These are phyloP conservation scores for Gymnodraco acuticeps DNA, from an alignment of 2,797 vertebrate genomes.

Conservation along the genomic window DNA sequence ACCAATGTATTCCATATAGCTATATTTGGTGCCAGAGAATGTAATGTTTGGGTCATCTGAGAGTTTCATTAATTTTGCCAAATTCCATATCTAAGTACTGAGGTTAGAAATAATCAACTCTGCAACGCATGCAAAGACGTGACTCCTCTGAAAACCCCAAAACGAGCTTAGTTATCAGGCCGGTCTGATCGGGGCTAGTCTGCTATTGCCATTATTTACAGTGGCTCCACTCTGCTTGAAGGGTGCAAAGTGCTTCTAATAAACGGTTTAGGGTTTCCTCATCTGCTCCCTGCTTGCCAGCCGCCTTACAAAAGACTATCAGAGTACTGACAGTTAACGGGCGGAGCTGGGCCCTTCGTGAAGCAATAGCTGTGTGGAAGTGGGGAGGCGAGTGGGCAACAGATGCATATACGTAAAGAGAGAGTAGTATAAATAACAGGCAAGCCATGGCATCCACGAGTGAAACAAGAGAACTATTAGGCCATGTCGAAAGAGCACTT, in stretches of 20 bases:
- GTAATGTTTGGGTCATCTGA: slow-evolving; percentile 7
- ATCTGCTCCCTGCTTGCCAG: slow-evolving; percentile 82
- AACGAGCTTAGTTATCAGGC: slow-evolving; percentile 60
- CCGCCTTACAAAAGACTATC: slow-evolving; percentile 87
- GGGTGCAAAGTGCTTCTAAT: slow-evolving; percentile 88
- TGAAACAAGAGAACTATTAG: slow-evolving; percentile 71
- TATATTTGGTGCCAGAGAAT: slow-evolving; percentile 10
- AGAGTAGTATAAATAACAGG: slow-evolving; percentile 74
- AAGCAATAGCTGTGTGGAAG: slow-evolving; percentile 33
- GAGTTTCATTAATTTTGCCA: slow-evolving; percentile 28
- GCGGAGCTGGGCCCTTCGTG: slow-evolving; percentile 29
- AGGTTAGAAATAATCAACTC: slow-evolving; percentile 14
- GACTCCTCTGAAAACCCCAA: slow-evolving; percentile 49
- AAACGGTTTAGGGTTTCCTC: slow-evolving; percentile 85
- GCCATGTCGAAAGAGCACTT: slow-evolving; percentile 65
- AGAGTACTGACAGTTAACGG: slow-evolving; percentile 86
- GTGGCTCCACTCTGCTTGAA: slow-evolving; percentile 83
- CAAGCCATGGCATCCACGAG: slow-evolving; percentile 53
- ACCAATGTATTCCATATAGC: neutral
- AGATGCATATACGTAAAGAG: slow-evolving; percentile 34
- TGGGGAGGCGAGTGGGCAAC: slow-evolving; percentile 10
- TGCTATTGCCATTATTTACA: slow-evolving; percentile 84
- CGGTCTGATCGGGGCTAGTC: slow-evolving; percentile 47
- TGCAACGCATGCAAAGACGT: slow-evolving; percentile 39
- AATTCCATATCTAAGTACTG: slow-evolving; percentile 22